Evolutionary conservation across 53 echinoderm and acorn worm species (phyloP).

Genomic region (Stichopus horrens): DNA sequence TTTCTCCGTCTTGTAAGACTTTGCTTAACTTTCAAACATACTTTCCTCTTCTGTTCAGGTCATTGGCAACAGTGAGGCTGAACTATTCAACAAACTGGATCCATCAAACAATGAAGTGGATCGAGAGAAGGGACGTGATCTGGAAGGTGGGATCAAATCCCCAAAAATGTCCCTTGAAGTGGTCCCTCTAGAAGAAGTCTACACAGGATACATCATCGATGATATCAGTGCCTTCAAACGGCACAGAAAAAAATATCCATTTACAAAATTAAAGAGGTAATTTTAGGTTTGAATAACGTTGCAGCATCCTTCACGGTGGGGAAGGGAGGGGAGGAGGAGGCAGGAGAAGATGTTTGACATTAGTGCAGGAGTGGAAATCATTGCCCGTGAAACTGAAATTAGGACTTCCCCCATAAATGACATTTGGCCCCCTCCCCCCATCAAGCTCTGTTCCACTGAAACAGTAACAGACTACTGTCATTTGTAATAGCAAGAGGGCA

Average conservation of each 20-base stretch:
- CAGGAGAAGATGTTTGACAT: too few relatives aligned
- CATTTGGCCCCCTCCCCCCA: too few relatives aligned
- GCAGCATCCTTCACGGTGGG: neutral
- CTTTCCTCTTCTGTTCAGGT: slow-evolving; percentile 36
- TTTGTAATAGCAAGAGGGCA: too few relatives aligned
- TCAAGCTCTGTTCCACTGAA: too few relatives aligned
- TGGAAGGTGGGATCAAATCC: neutral
- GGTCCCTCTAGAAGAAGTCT: slow-evolving; percentile 62
- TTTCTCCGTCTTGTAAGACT: neutral
- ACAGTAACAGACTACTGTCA: too few relatives aligned
- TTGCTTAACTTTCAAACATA: too few relatives aligned
- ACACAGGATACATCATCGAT: slow-evolving; percentile 50
- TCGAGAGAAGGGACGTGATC: neutral
- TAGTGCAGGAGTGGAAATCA: too few relatives aligned
- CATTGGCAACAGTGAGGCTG: slow-evolving; percentile 62
- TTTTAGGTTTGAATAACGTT: neutral
- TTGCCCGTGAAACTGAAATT: too few relatives aligned
- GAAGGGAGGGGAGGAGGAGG: too few relatives aligned
- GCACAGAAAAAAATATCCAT: slow-evolving; percentile 56
- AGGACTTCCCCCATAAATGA: too few relatives aligned
- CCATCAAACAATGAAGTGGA: slow-evolving; percentile 8
- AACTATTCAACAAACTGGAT: slow-evolving; percentile 40
- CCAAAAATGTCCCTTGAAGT: slow-evolving; percentile 35
- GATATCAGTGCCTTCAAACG: slow-evolving; percentile 73
- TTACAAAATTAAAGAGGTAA: slow-evolving; percentile 57